These are phyloP conservation scores for Aplysina aerophoba DNA, from an alignment of 37 sponge, comb jelly and placozoan species.

Conservation along the genomic window DNA sequence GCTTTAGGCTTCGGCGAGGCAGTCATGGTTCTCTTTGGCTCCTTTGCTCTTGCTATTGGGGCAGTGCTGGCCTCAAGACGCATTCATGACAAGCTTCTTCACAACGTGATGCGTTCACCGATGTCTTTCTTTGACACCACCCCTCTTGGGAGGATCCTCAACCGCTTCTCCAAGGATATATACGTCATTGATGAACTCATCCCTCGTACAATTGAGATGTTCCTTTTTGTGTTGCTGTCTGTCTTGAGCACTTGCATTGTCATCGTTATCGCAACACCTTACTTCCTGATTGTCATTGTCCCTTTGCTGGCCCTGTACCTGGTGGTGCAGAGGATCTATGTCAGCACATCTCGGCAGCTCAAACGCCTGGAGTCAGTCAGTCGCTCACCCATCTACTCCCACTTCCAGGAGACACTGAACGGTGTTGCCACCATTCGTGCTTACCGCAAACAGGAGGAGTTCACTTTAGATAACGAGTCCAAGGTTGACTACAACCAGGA, in stretches of 20 bases:
- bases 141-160: conserved; percentile 90
- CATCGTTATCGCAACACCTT: conserved; percentile 61
- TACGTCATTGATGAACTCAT: conserved; percentile 81
- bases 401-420: conserved; percentile 72
- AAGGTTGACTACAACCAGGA: conserved; percentile 65
- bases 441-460: conserved; percentile 44
- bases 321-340: conserved; percentile 52
- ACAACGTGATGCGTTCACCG: conserved; percentile 79
- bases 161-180: conserved; percentile 95
- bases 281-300: conserved; percentile 56
- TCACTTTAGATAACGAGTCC: conserved; percentile 51
- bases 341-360: conserved; percentile 77
- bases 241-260: conserved; percentile 69
- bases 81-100: conserved; percentile 66
- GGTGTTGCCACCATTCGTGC: conserved; percentile 72
- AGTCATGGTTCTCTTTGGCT: conserved; percentile 20
- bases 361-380: conserved; percentile 75
- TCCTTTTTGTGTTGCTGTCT: conserved; percentile 53
- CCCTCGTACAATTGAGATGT: conserved; percentile 64
- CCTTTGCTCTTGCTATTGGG: conserved; percentile 64
- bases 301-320: conserved; percentile 29
- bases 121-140: conserved; percentile 97
- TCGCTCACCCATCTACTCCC: conserved; percentile 83
- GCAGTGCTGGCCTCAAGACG: conserved; percentile 59
- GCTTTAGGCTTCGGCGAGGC: conserved; percentile 61